phyloP scores from a whole-genome alignment of 2,888 invertebrate genomes.

The Anthophora plumipes region DNA sequence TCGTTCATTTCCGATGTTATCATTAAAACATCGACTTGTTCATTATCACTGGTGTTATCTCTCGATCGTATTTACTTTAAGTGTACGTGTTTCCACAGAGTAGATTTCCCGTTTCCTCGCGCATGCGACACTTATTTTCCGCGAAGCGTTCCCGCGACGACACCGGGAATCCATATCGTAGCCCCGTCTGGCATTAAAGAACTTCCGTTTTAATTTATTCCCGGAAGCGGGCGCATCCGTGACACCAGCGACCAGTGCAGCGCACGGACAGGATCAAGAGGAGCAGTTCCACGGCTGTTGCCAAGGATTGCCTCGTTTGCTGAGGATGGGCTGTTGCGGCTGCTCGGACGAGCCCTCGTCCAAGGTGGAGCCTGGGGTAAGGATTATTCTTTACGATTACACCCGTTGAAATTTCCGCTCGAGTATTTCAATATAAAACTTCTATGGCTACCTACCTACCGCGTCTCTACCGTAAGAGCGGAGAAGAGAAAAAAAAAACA shows the following conservation, averaged over 20 bases:
- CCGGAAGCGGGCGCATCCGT: slow-evolving; percentile 58
- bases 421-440: slow-evolving; percentile 35
- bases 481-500: neutral
- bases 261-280: slow-evolving; percentile 47
- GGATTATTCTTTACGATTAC: slow-evolving; percentile 51
- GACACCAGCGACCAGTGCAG: slow-evolving; percentile 37
- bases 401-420: slow-evolving; percentile 17
- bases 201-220: slow-evolving; percentile 56
- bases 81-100: too few species aligned
- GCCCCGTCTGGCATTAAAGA: slow-evolving; percentile 6
- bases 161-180: neutral
- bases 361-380: slow-evolving; percentile 79
- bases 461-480: neutral
- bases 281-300: slow-evolving; percentile 39
- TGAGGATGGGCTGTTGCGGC: slow-evolving; percentile 79
- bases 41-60: neutral
- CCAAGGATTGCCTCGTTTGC: slow-evolving; percentile 39
- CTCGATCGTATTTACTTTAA: neutral
- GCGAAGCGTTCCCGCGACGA: neutral
- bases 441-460: too few species aligned
- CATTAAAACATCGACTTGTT: neutral
- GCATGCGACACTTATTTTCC: neutral
- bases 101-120: too few species aligned
- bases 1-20: neutral
- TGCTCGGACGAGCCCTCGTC: slow-evolving; percentile 77